Percentiles rank a stretch among this genome's conserved stretches.
These are phyloP conservation scores for Agelas oroides DNA, from an alignment of 37 sponge, comb jelly and placozoan genomes.

Conservation along the genomic window DNA sequence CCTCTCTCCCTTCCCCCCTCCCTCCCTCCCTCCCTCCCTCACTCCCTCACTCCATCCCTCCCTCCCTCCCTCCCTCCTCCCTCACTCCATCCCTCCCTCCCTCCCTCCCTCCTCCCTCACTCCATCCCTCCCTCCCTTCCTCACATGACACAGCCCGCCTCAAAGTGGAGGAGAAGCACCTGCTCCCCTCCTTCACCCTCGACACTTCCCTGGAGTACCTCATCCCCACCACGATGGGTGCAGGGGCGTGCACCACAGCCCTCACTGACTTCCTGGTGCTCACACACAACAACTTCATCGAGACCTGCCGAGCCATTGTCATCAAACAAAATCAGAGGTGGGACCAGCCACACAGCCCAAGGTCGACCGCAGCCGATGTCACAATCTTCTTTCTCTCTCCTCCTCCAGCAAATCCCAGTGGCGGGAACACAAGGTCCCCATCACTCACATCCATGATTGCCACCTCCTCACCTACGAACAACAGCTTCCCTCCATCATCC, in stretches of 20 bases:
- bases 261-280: slow-evolving; percentile 65
- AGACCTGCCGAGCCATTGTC: slow-evolving; percentile 22
- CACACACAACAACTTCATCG: slow-evolving; percentile 73
- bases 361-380: no score
- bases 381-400: no score
- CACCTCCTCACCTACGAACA: slow-evolving; percentile 70
- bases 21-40: no score
- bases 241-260: slow-evolving; percentile 61
- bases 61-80: no score
- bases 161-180: slow-evolving; percentile 32
- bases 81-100: no score
- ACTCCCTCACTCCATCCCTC: no score
- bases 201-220: slow-evolving; percentile 60
- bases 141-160: slow-evolving; percentile 30
- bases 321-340: not conserved
- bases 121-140: no score
- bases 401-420: not conserved
- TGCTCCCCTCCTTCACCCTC: slow-evolving; percentile 14
- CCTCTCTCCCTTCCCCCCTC: no score
- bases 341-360: no score
- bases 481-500: slow-evolving; percentile 63
- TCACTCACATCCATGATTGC: slow-evolving; percentile 55
- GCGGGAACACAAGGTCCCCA: slow-evolving; percentile 52
- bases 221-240: slow-evolving; percentile 64
- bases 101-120: no score